Evolutionary conservation across 2,888 invertebrate species (phyloP).

Genomic region (Brenthis daphne): DNA sequence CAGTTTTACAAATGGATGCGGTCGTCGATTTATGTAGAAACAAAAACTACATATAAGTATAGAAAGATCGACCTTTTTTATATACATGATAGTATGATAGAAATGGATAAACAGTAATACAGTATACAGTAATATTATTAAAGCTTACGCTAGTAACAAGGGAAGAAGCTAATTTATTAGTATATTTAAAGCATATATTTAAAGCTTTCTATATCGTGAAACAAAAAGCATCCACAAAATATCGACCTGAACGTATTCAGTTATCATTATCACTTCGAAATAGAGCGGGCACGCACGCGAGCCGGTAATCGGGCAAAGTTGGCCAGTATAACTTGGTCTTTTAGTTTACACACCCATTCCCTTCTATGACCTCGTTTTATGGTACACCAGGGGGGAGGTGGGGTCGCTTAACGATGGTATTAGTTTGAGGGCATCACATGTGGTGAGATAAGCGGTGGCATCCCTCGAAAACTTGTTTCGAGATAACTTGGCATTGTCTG

Average conservation of each 20-base stretch:
- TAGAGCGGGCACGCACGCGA: conserved; percentile 77
- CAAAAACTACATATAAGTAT: too few relatives aligned
- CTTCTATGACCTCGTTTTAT: conserved; percentile 67
- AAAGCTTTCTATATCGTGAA: conserved; percentile 5
- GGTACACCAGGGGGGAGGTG: conserved; percentile 55
- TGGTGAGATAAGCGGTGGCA: conserved; percentile 76
- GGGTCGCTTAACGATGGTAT: conserved; percentile 64
- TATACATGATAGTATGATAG: too few relatives aligned
- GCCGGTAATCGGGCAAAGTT: conserved; percentile 80
- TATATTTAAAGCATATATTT: conserved; percentile 1
- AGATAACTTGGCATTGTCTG: conserved; percentile 73
- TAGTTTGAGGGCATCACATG: conserved; percentile 76
- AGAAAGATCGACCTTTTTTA: too few relatives aligned
- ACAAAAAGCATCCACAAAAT: conserved; percentile 28
- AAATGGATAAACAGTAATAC: too few relatives aligned
- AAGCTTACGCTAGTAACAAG: neutral
- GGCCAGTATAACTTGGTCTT: conserved; percentile 59
- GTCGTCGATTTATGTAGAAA: too few relatives aligned
- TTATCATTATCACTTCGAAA: conserved; percentile 80
- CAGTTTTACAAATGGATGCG: too few relatives aligned
- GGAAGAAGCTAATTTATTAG: neutral
- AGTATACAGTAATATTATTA: too few relatives aligned
- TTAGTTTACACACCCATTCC: conserved; percentile 66
- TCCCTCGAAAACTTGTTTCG: conserved; percentile 78
- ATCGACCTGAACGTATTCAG: conserved; percentile 54